A percentile compares a stretch with the other conserved stretches of the same genome.
phyloP scores from a whole-genome alignment of 2,797 vertebrate genomes.

The Champsocephalus gunnari region DNA sequence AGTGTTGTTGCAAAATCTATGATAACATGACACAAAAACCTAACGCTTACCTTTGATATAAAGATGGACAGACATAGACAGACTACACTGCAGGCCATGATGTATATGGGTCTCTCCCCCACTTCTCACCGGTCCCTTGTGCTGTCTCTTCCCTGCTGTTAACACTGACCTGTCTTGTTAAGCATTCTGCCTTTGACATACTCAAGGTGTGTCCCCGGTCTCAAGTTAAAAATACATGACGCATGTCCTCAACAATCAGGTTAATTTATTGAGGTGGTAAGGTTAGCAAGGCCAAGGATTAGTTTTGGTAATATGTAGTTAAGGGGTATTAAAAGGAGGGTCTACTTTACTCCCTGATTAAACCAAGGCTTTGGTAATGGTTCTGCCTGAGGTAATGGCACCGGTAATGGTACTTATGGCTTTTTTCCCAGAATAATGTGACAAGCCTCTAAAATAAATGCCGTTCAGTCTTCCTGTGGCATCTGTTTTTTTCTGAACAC shows the following conservation, averaged over 20 bases:
- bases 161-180: slow-evolving; percentile 4
- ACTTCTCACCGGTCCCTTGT: not conserved
- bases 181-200: slow-evolving; percentile 7
- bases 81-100: not conserved
- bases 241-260: slow-evolving; percentile 25
- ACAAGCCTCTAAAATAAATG: slow-evolving; percentile 7
- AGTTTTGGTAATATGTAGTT: slow-evolving; percentile 21
- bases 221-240: slow-evolving; percentile 26
- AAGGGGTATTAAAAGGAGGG: slow-evolving; percentile 3
- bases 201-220: slow-evolving; percentile 8
- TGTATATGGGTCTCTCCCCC: not conserved
- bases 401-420: not conserved
- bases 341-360: slow-evolving; percentile 41
- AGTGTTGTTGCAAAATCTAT: not conserved
- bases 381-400: slow-evolving; percentile 21
- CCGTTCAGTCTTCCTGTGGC: not conserved
- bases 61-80: not conserved
- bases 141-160: not conserved
- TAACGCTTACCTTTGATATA: not conserved
- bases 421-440: slow-evolving; percentile 21
- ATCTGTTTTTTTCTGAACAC: not conserved
- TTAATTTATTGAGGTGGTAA: slow-evolving; percentile 25
- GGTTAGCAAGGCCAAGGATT: not conserved
- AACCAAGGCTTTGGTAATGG: slow-evolving; percentile 39
- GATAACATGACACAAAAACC: not conserved